These are phyloP conservation scores for Diceros bicornis DNA, from an alignment of 2,797 vertebrate species.

Conservation along the genomic window DNA sequence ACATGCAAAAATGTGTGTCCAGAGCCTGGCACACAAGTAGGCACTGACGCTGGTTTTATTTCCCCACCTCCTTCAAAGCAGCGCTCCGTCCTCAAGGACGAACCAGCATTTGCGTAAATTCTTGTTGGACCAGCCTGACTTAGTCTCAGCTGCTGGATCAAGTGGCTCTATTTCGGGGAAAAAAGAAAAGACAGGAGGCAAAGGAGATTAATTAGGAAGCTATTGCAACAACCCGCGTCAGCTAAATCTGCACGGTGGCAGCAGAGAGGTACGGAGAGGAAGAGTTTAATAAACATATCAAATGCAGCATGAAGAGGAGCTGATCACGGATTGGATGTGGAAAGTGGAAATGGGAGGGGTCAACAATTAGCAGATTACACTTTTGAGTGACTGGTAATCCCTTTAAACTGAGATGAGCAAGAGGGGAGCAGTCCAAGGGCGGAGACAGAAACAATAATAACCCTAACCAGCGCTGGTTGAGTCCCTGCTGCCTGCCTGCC, in stretches of 20 bases:
- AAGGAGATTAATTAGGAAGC: neutral
- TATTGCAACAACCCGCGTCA: neutral
- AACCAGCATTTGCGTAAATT: neutral
- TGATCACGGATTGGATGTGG: neutral
- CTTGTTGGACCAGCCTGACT: constrained; percentile 39
- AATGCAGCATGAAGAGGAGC: neutral
- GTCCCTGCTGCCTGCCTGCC: neutral
- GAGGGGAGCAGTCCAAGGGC: neutral
- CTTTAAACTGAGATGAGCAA: neutral
- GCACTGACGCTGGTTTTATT: fast-evolving
- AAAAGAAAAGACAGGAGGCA: neutral
- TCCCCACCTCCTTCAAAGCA: neutral
- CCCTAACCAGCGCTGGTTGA: neutral
- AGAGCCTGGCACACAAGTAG: neutral
- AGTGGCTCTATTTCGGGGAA: neutral
- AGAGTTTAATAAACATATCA: neutral
- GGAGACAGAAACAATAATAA: neutral
- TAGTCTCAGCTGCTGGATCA: neutral
- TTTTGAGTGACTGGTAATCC: neutral
- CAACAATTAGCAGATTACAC: neutral
- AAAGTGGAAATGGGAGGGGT: neutral
- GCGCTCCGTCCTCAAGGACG: neutral
- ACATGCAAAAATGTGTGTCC: neutral
- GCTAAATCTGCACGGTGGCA: neutral
- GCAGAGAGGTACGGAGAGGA: neutral